Conservation (phyloP, 2,888 invertebrate genomes). For the Carcina quercana region DNA sequence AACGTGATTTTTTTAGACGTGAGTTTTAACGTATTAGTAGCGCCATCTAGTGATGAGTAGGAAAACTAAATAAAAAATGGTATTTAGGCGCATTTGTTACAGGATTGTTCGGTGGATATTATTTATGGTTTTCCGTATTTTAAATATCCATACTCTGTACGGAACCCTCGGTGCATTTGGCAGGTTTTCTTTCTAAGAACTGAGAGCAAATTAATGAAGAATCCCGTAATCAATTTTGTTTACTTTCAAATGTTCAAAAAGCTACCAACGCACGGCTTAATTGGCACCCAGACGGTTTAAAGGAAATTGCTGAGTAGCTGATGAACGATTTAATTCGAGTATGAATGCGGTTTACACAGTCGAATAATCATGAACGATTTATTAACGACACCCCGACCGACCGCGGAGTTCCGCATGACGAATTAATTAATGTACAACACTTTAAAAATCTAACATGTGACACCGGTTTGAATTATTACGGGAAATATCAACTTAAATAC, state of each 20-base stretch:
- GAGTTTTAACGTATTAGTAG: no score
- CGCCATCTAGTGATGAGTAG: no score
- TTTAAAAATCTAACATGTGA: slow-evolving; percentile 19
- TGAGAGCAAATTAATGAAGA: no score
- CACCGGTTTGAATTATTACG: slow-evolving; percentile 13
- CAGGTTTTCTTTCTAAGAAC: no score
- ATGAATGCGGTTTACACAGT: slow-evolving; percentile 21
- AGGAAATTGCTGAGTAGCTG: slow-evolving; percentile 22
- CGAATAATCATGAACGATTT: slow-evolving; percentile 24
- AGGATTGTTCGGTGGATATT: no score
- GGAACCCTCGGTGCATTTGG: no score
- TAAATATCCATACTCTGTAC: no score
- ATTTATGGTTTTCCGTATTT: no score
- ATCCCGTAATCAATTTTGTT: no score
- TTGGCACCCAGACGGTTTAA: slow-evolving; percentile 24
- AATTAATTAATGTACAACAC: slow-evolving; percentile 23
- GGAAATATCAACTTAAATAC: slow-evolving; percentile 9
- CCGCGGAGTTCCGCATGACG: slow-evolving; percentile 23
- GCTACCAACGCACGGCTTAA: slow-evolving; percentile 24
- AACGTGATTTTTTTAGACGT: no score
- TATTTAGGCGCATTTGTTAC: no score
- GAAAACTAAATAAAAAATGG: no score
- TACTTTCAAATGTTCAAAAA: slow-evolving; percentile 29
- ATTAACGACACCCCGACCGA: slow-evolving; percentile 16
- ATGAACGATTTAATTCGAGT: slow-evolving; percentile 17